Conservation (phyloP, 2,113 vertebrate genomes). For the Aspiorhynchus laticeps region DNA sequence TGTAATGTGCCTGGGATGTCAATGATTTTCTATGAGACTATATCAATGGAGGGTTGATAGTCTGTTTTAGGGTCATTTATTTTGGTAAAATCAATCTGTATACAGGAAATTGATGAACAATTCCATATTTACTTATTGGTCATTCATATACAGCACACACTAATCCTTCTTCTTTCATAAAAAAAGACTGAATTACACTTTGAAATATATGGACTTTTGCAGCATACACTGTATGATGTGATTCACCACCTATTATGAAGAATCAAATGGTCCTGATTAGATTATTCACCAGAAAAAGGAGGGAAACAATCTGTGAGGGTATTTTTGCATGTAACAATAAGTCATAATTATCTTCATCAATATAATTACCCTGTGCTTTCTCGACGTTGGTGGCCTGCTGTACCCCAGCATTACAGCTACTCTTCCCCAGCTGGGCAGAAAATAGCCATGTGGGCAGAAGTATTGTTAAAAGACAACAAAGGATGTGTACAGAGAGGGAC, state of each 20-base stretch:
- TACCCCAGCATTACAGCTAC: constrained; percentile 8
- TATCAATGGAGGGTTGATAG: constrained; percentile 6
- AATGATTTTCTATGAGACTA: constrained; percentile 12
- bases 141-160: neutral
- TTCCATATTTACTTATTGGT: neutral
- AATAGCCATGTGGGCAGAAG: neutral
- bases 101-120: neutral
- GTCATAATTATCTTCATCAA: constrained; percentile 48
- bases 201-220: neutral
- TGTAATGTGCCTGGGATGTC: neutral
- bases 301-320: constrained; percentile 34
- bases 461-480: constrained; percentile 26
- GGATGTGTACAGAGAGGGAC: constrained; percentile 12
- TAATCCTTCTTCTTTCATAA: neutral
- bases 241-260: neutral
- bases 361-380: neutral
- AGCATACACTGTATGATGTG: neutral
- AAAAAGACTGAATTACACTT: constrained; percentile 18
- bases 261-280: constrained; percentile 33
- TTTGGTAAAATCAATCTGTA: neutral
- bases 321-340: constrained; percentile 45
- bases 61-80: neutral
- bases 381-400: neutral
- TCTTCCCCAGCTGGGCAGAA: constrained; percentile 13
- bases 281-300: constrained; percentile 35